Base-by-base conservation (phyloP, 2,888 invertebrate species). In the Cheilosia vernalis region DNA sequence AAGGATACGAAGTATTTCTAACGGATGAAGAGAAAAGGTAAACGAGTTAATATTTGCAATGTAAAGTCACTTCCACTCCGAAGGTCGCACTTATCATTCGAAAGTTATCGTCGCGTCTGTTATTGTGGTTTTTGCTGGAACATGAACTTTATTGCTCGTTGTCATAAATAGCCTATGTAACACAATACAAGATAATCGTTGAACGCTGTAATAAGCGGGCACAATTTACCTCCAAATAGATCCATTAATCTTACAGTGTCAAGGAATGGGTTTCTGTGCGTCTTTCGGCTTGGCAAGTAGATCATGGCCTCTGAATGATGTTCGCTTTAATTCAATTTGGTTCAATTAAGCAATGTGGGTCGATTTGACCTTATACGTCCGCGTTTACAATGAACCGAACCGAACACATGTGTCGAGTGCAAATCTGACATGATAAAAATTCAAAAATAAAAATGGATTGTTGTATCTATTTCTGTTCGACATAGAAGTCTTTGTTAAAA, bases 21-120 rank as follows among this genome's bases (percentile, higher is more conserved):
- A 93, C 94, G 2, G 96, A 96, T 33, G 95, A 96, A 89, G 96
- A 96, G 89, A 94, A 94, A 92, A 95, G 95, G 95, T 95, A 87
- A 13, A 21, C 37, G 1, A 37, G 33, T 33, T 33, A 10, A 33
- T 10, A 3, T 10, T 33, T 33, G 10, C 10, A 33, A 33, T 33
- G 33, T 10, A 33, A 33, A 10, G 0, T 9, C 6, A 27, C 2
- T 9, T 30, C 9, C 30, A 30, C 9, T 9, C 30, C 2, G 6
- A 33, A 55, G 42, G 7, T 4, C 9, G 0, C 19, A 10, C 3
- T 9, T 27, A 13, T 33, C 5, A n/a, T 0, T 47, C 33, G 5
- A 24, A 37, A 42, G 21, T 55, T 55, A 77, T 55, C 6, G 2
- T 51, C 77, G 53, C 13, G 21, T 42, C 19, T 33, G 13, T 73